Conservation (phyloP, 2,797 vertebrate genomes). For the Knipowitschia caucasica region DNA sequence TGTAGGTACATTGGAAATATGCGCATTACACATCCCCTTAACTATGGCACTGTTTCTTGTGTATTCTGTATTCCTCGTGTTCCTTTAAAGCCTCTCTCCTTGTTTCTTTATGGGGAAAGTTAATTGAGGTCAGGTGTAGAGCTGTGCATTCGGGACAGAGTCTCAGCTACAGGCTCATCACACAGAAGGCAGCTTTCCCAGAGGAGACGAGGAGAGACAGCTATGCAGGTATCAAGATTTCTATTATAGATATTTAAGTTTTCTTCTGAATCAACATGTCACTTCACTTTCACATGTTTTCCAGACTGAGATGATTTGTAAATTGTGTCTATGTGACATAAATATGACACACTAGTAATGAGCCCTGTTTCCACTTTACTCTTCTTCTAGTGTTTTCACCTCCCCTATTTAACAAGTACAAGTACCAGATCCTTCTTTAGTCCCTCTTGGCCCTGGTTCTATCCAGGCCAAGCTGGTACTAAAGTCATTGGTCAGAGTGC, state of each 20-base stretch:
- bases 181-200: slow-evolving; percentile 24
- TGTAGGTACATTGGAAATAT: no score
- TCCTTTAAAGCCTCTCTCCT: slow-evolving; percentile 20
- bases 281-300: slow-evolving; percentile 24
- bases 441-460: no score
- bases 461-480: no score
- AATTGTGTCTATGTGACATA: no score
- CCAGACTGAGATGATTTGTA: slow-evolving; percentile 15
- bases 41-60: no score
- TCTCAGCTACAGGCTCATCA: slow-evolving; percentile 45
- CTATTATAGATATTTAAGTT: slow-evolving; percentile 51
- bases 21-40: no score
- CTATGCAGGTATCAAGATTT: slow-evolving; percentile 52
- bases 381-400: no score
- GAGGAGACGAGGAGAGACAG: slow-evolving; percentile 20
- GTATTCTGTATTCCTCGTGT: background rate
- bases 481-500: no score
- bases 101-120: slow-evolving; percentile 36
- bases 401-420: no score
- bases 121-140: slow-evolving; percentile 52
- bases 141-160: slow-evolving; percentile 31
- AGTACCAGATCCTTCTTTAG: no score
- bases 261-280: slow-evolving; percentile 42
- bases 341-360: no score
- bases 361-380: no score